These are phyloP conservation scores for Ciconia nigra DNA, from an alignment of 2,797 vertebrate species.

Conservation along the genomic window DNA sequence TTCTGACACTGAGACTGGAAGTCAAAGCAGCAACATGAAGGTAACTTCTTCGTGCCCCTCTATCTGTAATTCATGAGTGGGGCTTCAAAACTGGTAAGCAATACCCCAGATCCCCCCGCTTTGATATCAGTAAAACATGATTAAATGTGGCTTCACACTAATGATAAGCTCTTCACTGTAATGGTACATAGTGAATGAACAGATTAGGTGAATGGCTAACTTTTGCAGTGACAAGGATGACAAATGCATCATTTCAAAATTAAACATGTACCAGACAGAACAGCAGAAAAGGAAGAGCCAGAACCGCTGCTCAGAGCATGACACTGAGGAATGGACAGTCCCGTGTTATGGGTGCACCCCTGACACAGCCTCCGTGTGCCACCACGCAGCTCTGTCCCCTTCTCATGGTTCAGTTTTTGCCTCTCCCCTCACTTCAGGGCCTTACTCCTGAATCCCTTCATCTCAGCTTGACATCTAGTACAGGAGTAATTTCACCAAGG, in stretches of 20 bases:
- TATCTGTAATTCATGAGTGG: neutral
- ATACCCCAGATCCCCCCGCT: neutral
- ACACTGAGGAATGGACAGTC: neutral
- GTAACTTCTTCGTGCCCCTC: fast-evolving
- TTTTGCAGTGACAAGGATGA: neutral
- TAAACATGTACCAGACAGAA: neutral
- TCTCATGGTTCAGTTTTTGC: fast-evolving
- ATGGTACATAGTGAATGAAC: neutral
- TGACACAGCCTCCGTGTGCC: neutral
- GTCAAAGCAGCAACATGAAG: neutral
- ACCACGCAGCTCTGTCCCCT: neutral
- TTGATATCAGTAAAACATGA: neutral
- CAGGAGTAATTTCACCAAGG: neutral
- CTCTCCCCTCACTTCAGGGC: neutral
- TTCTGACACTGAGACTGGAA: neutral
- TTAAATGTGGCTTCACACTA: neutral
- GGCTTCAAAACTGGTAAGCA: neutral
- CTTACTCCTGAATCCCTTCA: neutral
- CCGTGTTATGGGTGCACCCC: fast-evolving
- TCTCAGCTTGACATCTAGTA: neutral
- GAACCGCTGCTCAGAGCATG: neutral
- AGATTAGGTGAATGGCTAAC: neutral
- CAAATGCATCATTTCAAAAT: neutral
- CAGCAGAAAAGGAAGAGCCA: neutral
- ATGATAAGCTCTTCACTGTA: neutral